Evolutionary conservation across 2,797 vertebrate genomes (phyloP).

Genomic region (Cossypha heuglini): DNA sequence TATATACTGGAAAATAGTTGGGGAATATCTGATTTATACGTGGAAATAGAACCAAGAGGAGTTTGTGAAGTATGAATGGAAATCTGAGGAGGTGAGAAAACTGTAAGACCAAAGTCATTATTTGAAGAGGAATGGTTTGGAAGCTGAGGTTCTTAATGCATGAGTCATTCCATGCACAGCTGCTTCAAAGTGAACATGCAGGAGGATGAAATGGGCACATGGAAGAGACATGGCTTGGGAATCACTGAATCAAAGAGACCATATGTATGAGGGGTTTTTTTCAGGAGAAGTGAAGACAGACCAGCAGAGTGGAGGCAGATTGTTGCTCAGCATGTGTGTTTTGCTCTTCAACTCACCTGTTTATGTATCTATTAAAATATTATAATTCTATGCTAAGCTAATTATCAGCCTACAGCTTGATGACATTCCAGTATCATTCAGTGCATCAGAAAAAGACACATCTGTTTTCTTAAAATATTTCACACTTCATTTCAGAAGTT

Average conservation of each 20-base stretch:
- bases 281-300: neutral
- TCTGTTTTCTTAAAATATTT: constrained; percentile 10
- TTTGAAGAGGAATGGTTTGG: neutral
- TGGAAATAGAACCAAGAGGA: neutral
- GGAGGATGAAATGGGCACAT: neutral
- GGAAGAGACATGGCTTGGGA: neutral
- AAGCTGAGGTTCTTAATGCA: neutral
- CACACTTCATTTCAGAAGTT: neutral
- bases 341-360: neutral
- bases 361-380: neutral
- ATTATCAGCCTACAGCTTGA: neutral
- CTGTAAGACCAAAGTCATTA: neutral
- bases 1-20: neutral
- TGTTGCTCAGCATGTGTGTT: neutral
- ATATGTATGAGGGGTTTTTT: neutral
- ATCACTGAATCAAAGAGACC: neutral
- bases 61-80: neutral
- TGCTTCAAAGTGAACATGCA: neutral
- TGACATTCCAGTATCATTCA: neutral
- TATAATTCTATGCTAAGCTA: neutral
- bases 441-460: neutral
- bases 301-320: neutral
- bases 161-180: neutral
- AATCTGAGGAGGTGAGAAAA: neutral
- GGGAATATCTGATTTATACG: neutral